Base-by-base conservation (phyloP, 2,113 vertebrate species). In the Colaptes auratus region DNA sequence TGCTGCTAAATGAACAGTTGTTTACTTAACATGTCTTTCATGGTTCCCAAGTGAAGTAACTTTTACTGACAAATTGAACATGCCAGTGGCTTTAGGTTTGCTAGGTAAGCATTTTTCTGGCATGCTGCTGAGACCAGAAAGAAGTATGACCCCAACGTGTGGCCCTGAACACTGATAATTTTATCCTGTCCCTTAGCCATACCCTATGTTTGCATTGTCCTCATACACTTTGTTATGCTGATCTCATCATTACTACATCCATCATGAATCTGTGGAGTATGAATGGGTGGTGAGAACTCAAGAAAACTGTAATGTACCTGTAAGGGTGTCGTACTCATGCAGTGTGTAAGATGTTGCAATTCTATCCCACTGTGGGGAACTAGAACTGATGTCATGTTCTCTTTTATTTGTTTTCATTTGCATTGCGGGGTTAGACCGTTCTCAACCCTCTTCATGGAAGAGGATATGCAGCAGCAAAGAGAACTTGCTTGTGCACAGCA, bases 21-120 rank as follows among this genome's bases (percentile, higher is more conserved):
- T 96, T 97, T 87, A 76, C 89, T 88, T 96, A 88, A 89, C 14
- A 0, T 93, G 60, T 76, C 74, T 92, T 64, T 78, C 73, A 65
- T 86, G 90, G 39, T 92, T 95, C 66, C 86, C 87, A 64, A 63
- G 71, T 80, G 89, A 91, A 93, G 82, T 90, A 92, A 88, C 56
- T 92, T 72, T 31, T 78, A 77, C 60, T 55, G 90, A 88, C 82
- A 78, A 64, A 71, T 7, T 74, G 28, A 89, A 75, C 33, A 24
- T 91, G 66, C 21, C 33, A 25, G 0, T 81, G 33, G 52, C 71
- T 93, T 77, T 55, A 31, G 36, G 20, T 92, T 88, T 92, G 44
- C 72, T 64, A 12, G 24, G 27, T 27, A 59, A 80, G 31, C 33
- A 18, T 86, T 67, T 87, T 7, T 88, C 12, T 85, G 64, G 52